Base-by-base conservation (phyloP, 2,797 vertebrate species). In the Lagorchestes hirsutus region DNA sequence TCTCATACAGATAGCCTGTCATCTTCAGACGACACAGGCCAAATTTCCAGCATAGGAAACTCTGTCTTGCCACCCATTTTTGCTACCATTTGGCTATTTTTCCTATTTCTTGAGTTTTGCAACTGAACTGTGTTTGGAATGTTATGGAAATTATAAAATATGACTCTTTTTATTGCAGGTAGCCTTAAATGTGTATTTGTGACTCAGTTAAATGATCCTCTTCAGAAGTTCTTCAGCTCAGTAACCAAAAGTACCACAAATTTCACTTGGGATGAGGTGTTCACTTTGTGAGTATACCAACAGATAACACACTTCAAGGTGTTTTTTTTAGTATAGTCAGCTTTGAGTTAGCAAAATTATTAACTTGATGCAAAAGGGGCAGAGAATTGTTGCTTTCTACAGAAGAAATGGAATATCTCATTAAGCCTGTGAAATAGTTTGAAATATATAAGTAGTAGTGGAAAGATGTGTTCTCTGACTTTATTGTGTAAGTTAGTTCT, bases 231-330 rank as follows among this genome's bases (percentile, higher is more conserved):
- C 97, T 98, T 98, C 98, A 99, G 99, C 82, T 98, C 99, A 4
- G 98, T 99, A 92, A 95, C 98, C 92, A 99, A 97, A 98, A 99
- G 98, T 98, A 98, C 98, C 55, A 92, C 98, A 52, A 99, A 97
- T 97, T 99, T 99, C 94, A 96, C 98, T 58, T 99, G 99, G 99
- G 99, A 99, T 87, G 99, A 99, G 97, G 99, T 99, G 0, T 99
- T 99, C 97, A 99, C 99, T 96, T 99, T 99, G 99, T 99, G 98
- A 99, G 99, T 99, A 98, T 28, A 0, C 40, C 93, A 16, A 9
- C 40, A 90, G 13, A 95, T 90, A 28, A 59, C 4, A 94, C 40
- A 50, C 29, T 91, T 54, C 5, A 55, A 22, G 50, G 90, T 34
- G 40, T 27, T 22, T 27, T 27, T 46, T 74, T 27, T 82, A 82